phyloP scores from a whole-genome alignment of 2,113 vertebrate species.

The Gracilinanus agilis region DNA sequence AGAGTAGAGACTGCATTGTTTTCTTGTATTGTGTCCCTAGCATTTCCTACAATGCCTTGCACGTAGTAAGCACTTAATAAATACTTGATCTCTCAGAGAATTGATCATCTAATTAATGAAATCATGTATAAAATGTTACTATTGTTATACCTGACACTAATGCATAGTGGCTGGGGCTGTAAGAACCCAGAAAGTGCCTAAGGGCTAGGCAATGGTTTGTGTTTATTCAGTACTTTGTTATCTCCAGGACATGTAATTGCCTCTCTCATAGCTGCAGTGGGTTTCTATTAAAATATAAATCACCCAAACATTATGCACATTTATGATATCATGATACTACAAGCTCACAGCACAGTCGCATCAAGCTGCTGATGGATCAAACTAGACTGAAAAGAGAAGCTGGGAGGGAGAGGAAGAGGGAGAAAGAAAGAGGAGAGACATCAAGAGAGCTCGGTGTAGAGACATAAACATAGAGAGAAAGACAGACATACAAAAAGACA shows the following conservation, averaged over 20 bases:
- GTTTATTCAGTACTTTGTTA: neutral
- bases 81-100: neutral
- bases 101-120: neutral
- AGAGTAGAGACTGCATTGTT: neutral
- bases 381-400: neutral
- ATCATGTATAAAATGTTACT: neutral
- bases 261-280: conserved; percentile 24
- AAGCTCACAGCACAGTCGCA: conserved; percentile 37
- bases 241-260: conserved; percentile 7
- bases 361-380: neutral
- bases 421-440: neutral
- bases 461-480: neutral
- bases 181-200: neutral
- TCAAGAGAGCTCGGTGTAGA: neutral
- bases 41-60: neutral
- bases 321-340: conserved; percentile 9
- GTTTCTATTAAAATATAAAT: conserved; percentile 11
- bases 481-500: neutral
- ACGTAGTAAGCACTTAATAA: neutral
- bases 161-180: neutral
- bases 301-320: neutral
- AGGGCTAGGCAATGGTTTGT: neutral
- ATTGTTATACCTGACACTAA: neutral
- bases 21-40: neutral
- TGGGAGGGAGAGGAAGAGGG: neutral